phyloP scores from a whole-genome alignment of 1,140 invertebrate genomes.

The Tetraneura akinire region DNA sequence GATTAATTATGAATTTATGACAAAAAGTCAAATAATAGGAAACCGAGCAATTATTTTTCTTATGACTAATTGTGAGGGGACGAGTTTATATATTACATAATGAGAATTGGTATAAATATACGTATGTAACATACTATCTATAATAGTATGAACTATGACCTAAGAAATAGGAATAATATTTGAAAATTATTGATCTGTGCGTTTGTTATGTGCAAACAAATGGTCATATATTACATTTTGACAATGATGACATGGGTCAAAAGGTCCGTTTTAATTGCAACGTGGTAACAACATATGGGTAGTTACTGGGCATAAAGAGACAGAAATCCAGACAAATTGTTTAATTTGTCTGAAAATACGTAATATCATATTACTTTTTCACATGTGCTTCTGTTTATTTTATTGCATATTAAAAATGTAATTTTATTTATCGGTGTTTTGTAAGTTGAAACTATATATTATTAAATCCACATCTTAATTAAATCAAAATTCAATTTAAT shows the following conservation, averaged over 20 bases:
- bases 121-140: not conserved
- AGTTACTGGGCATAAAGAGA: not conserved
- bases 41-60: not conserved
- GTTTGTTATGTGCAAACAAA: not conserved
- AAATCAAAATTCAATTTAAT: too few relatives aligned
- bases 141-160: conserved; percentile 1
- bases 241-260: conserved; percentile 11
- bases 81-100: not conserved
- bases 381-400: too few relatives aligned
- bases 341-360: too few relatives aligned
- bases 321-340: conserved; percentile 2
- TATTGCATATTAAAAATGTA: too few relatives aligned
- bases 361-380: too few relatives aligned
- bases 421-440: too few relatives aligned
- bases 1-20: too few relatives aligned
- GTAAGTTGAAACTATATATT: too few relatives aligned
- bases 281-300: too few relatives aligned
- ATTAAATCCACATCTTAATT: too few relatives aligned
- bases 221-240: conserved; percentile 10
- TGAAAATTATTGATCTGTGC: not conserved
- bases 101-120: not conserved
- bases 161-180: not conserved
- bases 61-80: not conserved
- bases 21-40: not conserved
- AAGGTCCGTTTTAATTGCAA: conserved; percentile 19